Base-by-base conservation (phyloP, 2,888 invertebrate genomes). In the Philonicus albiceps region DNA sequence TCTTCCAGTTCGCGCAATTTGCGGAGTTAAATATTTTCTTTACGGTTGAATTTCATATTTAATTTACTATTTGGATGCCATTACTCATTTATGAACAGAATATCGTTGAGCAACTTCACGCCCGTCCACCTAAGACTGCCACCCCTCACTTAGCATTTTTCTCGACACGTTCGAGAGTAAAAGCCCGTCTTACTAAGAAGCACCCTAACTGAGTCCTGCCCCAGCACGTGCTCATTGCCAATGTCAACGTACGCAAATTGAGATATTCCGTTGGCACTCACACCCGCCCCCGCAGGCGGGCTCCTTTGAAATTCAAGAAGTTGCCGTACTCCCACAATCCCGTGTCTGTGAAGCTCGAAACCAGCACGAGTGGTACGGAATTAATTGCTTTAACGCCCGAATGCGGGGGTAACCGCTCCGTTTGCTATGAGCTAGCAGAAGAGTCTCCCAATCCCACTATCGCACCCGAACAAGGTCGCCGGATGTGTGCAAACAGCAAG, bases 321-420 rank as follows among this genome's bases (percentile, higher is more conserved):
- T n/a, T 49, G 49, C 49, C 49, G 49, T n/a, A 49, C 6, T 49
- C n/a, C n/a, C 49, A 49, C 19, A 16, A n/a, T n/a, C n/a, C 49
- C 49, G 6, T 30, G 30, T 31, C 27, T n/a, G 13, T 5, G 73
- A n/a, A 73, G 30, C 19, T 78, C 49, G n/a, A 19, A 73, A 31
- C 11, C 73, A 31, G 73, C 73, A 73, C 30, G 75, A 75, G 49
- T 22, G 80, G 53, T 80, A 40, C 53, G 55, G 53, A 80, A 37
- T 80, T 80, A 80, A 80, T 80, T 53, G 53, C 53, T 80, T 80
- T 80, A 27, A 80, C 80, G 80, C 80, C 53, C 53, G 80, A 80
- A n/a, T 80, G 53, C 19, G 80, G 53, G 53, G 40, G 43, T 40
- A 76, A n/a, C 40, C 76, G 13, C 40, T 43, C 76, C 31, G 31